Base-by-base conservation (phyloP, 1,140 invertebrate genomes). In the Episyrphus balteatus region DNA sequence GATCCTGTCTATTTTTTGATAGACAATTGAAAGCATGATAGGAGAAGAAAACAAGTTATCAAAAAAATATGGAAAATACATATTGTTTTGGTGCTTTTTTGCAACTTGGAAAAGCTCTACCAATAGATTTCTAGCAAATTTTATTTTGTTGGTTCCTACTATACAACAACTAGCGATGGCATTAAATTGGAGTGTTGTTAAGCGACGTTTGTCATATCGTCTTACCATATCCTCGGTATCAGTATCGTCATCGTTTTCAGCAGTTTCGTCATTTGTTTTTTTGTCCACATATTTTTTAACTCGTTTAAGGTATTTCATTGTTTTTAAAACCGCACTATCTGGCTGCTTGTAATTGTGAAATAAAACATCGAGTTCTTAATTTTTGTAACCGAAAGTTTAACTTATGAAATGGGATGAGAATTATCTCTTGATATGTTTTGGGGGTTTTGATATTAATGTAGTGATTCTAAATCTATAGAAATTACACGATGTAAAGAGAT, bases 221-320 rank as follows among this genome's bases (percentile, higher is more conserved):
- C 66, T 70, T 78, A 80, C 78, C 77, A 79, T 68, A 65, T 80
- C 78, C 45, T 77, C 76, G 32, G 68, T 74, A 56, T 76, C 71
- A 56, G 75, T 74, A 52, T 74, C 77, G 37, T 64, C 62, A 46
- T 62, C 58, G 52, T 52, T 51, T 31, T 61, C 53, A 48, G 59
- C 55, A 52, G 56, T 55, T 38, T 47, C 53, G 38, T 66, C 63
- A n/a, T 56, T 49, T 42, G 60, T 64, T 54, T 53, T 62, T 48
- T 67, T 67, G 50, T 66, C 63, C 55, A 67, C 64, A 56, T 64
- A 66, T 53, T 67, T 67, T 58, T 66, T 66, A 17, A 66, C 60
- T 11, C 61, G 61, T 56, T 62, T 66, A 46, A 66, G 56, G 55
- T 66, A 66, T 49, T 66, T 66, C 34, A 66, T 64, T 34, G 63